phyloP scores from a whole-genome alignment of 2,797 vertebrate species.

The Cichlasoma orientale region DNA sequence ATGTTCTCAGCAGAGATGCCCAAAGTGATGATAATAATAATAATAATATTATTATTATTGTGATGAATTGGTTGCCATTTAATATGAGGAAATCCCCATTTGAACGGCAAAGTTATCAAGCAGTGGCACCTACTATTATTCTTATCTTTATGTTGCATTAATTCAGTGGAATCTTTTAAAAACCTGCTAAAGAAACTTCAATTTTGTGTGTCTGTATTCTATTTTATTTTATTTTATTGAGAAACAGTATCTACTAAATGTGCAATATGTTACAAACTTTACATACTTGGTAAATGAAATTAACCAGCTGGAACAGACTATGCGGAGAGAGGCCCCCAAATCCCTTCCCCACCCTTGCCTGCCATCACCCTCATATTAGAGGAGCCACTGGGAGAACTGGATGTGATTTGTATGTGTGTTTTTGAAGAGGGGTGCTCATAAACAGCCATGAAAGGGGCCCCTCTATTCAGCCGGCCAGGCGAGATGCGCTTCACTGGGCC shows the following conservation, averaged over 20 bases:
- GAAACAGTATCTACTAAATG: neutral
- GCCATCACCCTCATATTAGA: constrained; percentile 48
- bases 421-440: constrained; percentile 81
- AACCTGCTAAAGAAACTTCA: neutral
- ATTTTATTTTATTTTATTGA: neutral
- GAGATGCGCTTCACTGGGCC: constrained; percentile 77
- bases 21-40: neutral
- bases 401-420: constrained; percentile 83
- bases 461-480: constrained; percentile 74
- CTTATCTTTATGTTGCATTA: neutral
- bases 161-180: neutral
- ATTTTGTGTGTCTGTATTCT: neutral
- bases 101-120: too few species aligned
- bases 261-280: neutral
- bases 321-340: constrained; percentile 39
- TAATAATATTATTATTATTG: neutral
- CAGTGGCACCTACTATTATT: too few species aligned
- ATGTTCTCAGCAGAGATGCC: constrained; percentile 28
- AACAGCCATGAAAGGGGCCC: constrained; percentile 81
- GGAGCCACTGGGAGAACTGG: constrained; percentile 71
- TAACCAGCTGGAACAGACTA: constrained; percentile 50
- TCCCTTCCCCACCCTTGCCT: constrained; percentile 9
- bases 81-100: too few species aligned
- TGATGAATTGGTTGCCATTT: neutral
- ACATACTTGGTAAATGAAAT: constrained; percentile 38